Conservation (phyloP, 1,140 invertebrate species). For the Ceratina japonica region DNA sequence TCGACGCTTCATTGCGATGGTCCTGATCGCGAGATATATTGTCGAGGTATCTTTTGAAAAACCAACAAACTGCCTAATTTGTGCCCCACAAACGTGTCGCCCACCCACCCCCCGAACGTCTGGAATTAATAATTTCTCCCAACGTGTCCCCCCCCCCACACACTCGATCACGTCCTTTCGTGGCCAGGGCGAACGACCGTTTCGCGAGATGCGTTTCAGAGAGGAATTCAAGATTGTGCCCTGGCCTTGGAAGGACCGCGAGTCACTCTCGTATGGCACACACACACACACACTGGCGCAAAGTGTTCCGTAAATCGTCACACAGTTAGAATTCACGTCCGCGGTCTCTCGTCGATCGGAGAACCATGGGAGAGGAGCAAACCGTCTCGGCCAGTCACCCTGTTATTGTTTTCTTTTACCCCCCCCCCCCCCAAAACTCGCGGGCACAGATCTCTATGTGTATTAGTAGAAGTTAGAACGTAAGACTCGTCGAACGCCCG, state of each 20-base stretch:
- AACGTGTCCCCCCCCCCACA: no score
- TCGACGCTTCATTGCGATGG: conserved; percentile 96
- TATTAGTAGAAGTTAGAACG: conserved; percentile 38
- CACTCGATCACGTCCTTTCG: no score
- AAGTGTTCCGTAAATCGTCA: conserved; percentile 33
- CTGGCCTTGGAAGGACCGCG: no score
- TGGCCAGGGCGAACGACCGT: no score
- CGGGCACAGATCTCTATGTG: conserved; percentile 16
- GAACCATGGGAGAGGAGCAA: neutral
- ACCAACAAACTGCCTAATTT: conserved; percentile 17
- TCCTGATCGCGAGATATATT: conserved; percentile 95
- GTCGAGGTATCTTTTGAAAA: conserved; percentile 87
- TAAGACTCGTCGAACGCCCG: conserved; percentile 18
- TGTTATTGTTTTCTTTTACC: no score
- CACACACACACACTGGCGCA: conserved; percentile 36
- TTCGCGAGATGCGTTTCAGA: no score
- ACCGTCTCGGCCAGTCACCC: neutral
- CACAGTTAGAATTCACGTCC: neutral
- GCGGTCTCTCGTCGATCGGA: neutral
- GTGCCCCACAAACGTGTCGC: neutral
- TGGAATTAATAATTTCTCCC: neutral
- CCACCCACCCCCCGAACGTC: neutral
- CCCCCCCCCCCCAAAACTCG: neutral
- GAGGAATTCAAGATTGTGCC: no score
- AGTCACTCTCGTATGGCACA: neutral